These are phyloP conservation scores for Saturnia japonica DNA, from an alignment of 2,888 invertebrate species.

Conservation along the genomic window DNA sequence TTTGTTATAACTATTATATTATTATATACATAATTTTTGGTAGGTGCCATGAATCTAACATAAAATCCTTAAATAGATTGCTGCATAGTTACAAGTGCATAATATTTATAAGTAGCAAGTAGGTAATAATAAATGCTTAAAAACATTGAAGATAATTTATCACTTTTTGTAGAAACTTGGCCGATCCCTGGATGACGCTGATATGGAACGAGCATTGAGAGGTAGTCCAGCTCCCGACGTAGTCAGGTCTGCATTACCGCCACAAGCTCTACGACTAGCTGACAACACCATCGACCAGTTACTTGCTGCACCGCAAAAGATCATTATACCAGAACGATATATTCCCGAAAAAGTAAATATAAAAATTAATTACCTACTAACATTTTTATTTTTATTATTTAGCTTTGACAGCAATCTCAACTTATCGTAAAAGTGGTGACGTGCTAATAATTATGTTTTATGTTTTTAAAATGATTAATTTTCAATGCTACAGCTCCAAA, in stretches of 20 bases:
- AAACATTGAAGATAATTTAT: not conserved
- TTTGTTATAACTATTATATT: too few species aligned
- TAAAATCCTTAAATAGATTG: too few species aligned
- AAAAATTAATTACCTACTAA: not conserved
- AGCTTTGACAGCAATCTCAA: not conserved
- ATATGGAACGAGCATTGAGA: constrained; percentile 92
- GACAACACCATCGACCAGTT: constrained; percentile 93
- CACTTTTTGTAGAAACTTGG: constrained; percentile 60
- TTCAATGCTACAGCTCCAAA: too few species aligned
- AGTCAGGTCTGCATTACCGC: constrained; percentile 89
- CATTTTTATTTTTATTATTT: too few species aligned
- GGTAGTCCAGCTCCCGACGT: constrained; percentile 90
- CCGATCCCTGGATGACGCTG: constrained; percentile 91
- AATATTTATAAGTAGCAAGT: too few species aligned
- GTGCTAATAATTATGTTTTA: too few species aligned
- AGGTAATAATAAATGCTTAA: too few species aligned
- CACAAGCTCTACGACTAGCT: constrained; percentile 81
- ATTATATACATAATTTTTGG: too few species aligned
- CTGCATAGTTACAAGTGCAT: too few species aligned
- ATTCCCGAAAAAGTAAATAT: constrained; percentile 90
- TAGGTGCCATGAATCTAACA: too few species aligned
- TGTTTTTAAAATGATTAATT: too few species aligned
- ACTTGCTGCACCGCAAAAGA: constrained; percentile 93
- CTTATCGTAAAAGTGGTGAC: too few species aligned
- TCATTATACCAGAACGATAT: constrained; percentile 95